Base-by-base conservation (phyloP, 2,888 invertebrate species). In the Allolobophora icterica region DNA sequence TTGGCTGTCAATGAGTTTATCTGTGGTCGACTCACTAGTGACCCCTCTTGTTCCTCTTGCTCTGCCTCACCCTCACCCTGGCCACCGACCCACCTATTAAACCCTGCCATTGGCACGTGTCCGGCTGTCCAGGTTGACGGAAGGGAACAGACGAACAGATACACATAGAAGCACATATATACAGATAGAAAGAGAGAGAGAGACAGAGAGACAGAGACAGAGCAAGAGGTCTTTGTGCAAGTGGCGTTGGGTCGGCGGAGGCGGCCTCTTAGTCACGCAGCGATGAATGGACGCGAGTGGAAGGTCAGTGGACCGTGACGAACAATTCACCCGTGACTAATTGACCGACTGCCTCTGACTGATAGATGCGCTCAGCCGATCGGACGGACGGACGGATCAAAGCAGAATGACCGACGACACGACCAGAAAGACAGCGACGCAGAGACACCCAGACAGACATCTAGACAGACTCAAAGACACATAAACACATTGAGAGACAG, bases 291-390 rank as follows among this genome's bases (percentile, higher is more conserved):
- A n/a, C 30, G 71, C 1, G 71, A 71, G 71, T 71, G 71, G 71
- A 71, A 71, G 71, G 0, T 30, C 71, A 71, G 71, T 71, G 71
- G 38, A 35, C 87, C 87, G 87, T 87, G 87, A 87, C 34, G 87
- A 35, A 34, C 87, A 33, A 24, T 87, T 87, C 87, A 87, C 17
- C 35, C 87, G 87, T 17, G 15, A 35, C 87, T 87, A 87, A 87
- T 87, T 87, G 87, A 87, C 87, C 87, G 24, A 21, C 52, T 17
- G 13, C 34, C 30, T 3, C 35, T 87, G 87, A 87, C 34, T 34
- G 34, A 87, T 87, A n/a, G 87, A 87, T 87, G 87, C 87, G 87
- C 34, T 87, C 87, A 87, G 24, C 6, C n/a, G 35, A 38, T 87
- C 87, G 19, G 71, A 42, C 13, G 42, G 42, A 42, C 1, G 42